Evolutionary conservation across 2,113 vertebrate genomes (phyloP).

Genomic region (Cervus canadensis): DNA sequence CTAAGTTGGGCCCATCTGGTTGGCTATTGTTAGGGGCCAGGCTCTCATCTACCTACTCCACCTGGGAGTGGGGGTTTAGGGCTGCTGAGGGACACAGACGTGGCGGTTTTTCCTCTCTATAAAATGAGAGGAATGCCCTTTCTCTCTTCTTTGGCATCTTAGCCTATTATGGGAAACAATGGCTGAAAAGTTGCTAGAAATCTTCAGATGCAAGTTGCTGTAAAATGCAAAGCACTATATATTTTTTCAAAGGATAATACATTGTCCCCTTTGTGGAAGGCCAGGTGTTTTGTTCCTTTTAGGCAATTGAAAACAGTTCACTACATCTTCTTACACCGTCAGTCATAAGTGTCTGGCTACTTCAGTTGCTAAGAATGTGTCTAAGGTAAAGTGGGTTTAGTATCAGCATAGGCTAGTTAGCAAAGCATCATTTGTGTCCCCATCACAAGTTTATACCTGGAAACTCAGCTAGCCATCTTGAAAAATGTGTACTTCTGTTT

Average conservation of each 20-base stretch:
- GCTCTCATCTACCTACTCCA: background rate
- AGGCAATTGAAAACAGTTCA: background rate
- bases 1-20: background rate
- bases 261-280: background rate
- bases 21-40: background rate
- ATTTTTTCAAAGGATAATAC: background rate
- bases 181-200: constrained; percentile 18
- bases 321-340: background rate
- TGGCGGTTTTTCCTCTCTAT: background rate
- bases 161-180: constrained; percentile 18
- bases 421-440: constrained; percentile 4
- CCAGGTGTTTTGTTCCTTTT: background rate
- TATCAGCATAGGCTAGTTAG: background rate
- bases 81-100: background rate
- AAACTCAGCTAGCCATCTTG: background rate
- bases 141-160: background rate
- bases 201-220: background rate
- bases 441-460: background rate
- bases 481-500: background rate
- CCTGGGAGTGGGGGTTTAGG: background rate
- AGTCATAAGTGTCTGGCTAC: background rate
- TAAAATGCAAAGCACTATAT: background rate
- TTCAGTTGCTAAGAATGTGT: background rate
- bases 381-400: background rate
- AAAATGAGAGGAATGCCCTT: background rate